phyloP scores from a whole-genome alignment of 2,113 vertebrate species.

The Albula goreensis region DNA sequence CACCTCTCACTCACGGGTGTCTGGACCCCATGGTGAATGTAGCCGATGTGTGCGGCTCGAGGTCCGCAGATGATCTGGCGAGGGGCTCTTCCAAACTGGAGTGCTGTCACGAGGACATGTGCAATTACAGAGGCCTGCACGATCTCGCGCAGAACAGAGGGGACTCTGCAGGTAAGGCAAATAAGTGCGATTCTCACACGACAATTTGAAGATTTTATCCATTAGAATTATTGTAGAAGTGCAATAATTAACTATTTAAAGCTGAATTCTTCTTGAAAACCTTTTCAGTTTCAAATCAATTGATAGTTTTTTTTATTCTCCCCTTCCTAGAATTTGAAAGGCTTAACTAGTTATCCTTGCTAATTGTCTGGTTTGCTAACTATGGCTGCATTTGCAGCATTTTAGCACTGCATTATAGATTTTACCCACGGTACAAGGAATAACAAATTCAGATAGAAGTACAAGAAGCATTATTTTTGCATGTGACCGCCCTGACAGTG shows the following conservation, averaged over 20 bases:
- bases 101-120: constrained; percentile 89
- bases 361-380: neutral
- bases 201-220: too few species aligned
- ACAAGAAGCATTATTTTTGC: too few species aligned
- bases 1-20: constrained; percentile 84
- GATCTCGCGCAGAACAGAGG: constrained; percentile 75
- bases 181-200: neutral
- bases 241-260: neutral
- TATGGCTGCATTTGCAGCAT: neutral
- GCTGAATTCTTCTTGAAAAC: neutral
- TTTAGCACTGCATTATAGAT: neutral
- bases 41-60: constrained; percentile 72
- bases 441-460: neutral
- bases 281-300: neutral
- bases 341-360: too few species aligned
- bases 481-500: too few species aligned
- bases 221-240: neutral
- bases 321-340: too few species aligned
- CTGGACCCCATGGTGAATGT: constrained; percentile 76
- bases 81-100: constrained; percentile 61
- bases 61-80: constrained; percentile 69
- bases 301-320: too few species aligned
- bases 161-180: constrained; percentile 71
- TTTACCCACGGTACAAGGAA: too few species aligned
- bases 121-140: constrained; percentile 86